Evolutionary conservation across 2,797 vertebrate species (phyloP), one percentile per base, ranked within the genome.

Genomic region (Acanthornis magna): DNA sequence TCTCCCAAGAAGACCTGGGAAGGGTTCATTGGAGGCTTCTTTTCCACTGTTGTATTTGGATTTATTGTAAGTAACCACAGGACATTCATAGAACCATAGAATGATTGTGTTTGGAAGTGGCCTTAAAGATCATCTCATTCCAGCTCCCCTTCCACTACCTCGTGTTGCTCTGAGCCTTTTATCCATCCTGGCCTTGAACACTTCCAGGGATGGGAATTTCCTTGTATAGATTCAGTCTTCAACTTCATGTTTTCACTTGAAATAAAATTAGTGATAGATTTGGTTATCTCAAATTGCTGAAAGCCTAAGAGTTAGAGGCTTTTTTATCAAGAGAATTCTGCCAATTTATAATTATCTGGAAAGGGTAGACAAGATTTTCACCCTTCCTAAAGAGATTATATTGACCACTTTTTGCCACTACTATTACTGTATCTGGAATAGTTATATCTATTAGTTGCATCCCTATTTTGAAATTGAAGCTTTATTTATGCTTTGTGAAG

Each of bases 1-100:
- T 99, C 99, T 42, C 99, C 99, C 22, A 99, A 99, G 98, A 99
- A 99, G 98, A 99, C 99, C 53, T 99, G 99, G 99, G 99, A 99
- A 97, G 99, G 99, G 30, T 99, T 99, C 98, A 99, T 99, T 72
- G 99, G 99, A 38, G 99, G 99, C 16, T 99, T 99, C 98, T 99
- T 99, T 96, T 97, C 98, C 93, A 99, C 99, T 5, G 98, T 99
- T 94, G 95, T 99, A 48, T 99, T 99, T 91, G 98, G 99, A 96
- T 99, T 99, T 97, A 95, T 99, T 80, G 99, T 99, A 97, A 99
- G 99, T 98, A 96, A 85, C 77, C 53, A 34, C 42, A 47, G 32
- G 26, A 89, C 50, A 8, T 29, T 38, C 16, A 13, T 7, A 67
- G 48, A 85, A 50, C 74, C 27, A 55, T 9, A 29, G 42, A 67